phyloP scores from a whole-genome alignment of 2,888 invertebrate species.

The Troides aeacus region DNA sequence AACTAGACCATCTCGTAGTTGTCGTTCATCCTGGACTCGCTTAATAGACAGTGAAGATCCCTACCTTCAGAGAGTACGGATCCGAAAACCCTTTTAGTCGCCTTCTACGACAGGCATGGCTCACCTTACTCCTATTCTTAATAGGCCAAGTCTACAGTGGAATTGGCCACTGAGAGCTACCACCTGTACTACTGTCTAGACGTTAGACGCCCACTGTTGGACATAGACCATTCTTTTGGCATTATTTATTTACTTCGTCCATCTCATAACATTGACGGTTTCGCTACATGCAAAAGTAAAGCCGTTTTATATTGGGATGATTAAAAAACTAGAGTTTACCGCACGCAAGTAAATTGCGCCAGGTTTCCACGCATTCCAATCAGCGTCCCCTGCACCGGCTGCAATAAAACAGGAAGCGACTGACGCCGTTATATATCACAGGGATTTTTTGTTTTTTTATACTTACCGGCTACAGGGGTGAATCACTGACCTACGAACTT shows the following conservation, averaged over 20 bases:
- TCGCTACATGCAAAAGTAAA: constrained; percentile 1
- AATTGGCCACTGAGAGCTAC: too few relatives aligned
- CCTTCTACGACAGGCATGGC: too few relatives aligned
- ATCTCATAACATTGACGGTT: constrained; percentile 10
- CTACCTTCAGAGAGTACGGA: too few relatives aligned
- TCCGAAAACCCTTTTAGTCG: too few relatives aligned
- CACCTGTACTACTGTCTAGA: not conserved
- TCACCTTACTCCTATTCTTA: too few relatives aligned
- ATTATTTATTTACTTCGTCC: not conserved
- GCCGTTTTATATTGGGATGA: constrained; percentile 16
- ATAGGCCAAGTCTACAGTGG: too few relatives aligned
- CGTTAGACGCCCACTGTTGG: not conserved
- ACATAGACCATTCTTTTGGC: not conserved
- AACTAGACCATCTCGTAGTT: too few relatives aligned
- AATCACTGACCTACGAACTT: too few relatives aligned
- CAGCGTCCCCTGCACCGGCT: constrained; percentile 9
- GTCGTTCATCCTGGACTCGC: too few relatives aligned
- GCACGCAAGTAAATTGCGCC: constrained; percentile 27
- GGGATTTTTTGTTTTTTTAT: not conserved
- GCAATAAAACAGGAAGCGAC: constrained; percentile 16
- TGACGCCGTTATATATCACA: constrained; percentile 5
- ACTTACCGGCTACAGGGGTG: not conserved
- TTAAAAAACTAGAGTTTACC: constrained; percentile 19
- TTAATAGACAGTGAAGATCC: too few relatives aligned
- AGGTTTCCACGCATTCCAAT: constrained; percentile 9